Percentiles rank a stretch among this genome's conserved stretches.
Conservation (phyloP, 2,113 vertebrate genomes). For the Aythya baeri region DNA sequence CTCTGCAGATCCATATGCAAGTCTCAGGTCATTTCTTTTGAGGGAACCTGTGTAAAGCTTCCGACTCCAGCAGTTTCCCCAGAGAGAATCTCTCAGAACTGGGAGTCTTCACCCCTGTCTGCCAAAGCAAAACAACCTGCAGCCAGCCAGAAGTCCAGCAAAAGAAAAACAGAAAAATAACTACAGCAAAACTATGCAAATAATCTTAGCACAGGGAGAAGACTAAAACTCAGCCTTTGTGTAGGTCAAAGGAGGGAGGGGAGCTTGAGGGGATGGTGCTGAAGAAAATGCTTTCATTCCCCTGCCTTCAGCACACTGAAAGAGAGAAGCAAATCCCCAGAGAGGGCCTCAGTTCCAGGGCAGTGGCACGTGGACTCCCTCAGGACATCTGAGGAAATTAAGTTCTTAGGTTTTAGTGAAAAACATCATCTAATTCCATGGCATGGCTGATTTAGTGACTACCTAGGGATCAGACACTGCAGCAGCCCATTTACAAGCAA, state of each 20-base stretch:
- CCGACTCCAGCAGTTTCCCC: background rate
- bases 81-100: background rate
- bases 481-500: background rate
- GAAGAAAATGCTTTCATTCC: slow-evolving; percentile 4
- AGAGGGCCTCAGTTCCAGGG: background rate
- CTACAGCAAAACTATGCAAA: slow-evolving; percentile 1
- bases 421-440: background rate
- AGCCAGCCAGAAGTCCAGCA: background rate
- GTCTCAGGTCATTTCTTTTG: background rate
- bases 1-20: background rate
- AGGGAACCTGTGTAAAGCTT: background rate
- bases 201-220: background rate
- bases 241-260: background rate
- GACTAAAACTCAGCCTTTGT: background rate
- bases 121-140: background rate
- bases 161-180: slow-evolving; percentile 1
- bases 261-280: background rate
- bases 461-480: background rate
- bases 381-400: background rate
- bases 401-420: background rate
- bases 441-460: background rate
- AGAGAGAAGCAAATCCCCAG: background rate
- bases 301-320: background rate
- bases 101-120: background rate
- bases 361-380: background rate